Conservation (phyloP, 2,888 invertebrate species). For the Hipparchia sbordonii region DNA sequence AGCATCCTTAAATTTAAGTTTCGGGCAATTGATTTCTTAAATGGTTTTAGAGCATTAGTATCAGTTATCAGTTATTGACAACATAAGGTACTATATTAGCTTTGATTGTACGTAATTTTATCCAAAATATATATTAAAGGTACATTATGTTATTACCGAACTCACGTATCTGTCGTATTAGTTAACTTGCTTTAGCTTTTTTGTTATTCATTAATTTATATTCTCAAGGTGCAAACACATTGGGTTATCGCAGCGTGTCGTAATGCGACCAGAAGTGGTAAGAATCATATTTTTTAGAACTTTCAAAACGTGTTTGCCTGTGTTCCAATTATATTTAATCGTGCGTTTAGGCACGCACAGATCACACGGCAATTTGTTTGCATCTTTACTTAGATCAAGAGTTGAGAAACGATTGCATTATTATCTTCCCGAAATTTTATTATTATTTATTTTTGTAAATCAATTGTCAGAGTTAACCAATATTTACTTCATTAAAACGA, state of each 20-base stretch:
- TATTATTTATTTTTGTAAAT: not conserved
- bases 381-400: constrained; percentile 2
- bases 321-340: too few relatives aligned
- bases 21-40: too few relatives aligned
- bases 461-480: constrained; percentile 1
- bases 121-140: constrained; percentile 14
- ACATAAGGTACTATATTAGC: not conserved
- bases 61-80: not conserved
- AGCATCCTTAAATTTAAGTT: not conserved
- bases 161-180: not conserved
- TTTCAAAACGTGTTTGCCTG: too few relatives aligned
- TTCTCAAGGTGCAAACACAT: not conserved
- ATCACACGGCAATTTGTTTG: not conserved
- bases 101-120: constrained; percentile 15
- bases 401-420: constrained; percentile 32
- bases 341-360: not conserved
- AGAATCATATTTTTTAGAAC: not conserved
- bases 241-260: not conserved
- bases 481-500: constrained; percentile 28
- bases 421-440: constrained; percentile 25
- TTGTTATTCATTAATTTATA: not conserved
- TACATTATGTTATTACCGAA: not conserved
- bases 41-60: too few relatives aligned
- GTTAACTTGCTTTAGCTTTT: not conserved
- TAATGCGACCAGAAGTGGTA: not conserved